Evolutionary conservation across 2,797 vertebrate species (phyloP).

Genomic region (Selene dorsalis): DNA sequence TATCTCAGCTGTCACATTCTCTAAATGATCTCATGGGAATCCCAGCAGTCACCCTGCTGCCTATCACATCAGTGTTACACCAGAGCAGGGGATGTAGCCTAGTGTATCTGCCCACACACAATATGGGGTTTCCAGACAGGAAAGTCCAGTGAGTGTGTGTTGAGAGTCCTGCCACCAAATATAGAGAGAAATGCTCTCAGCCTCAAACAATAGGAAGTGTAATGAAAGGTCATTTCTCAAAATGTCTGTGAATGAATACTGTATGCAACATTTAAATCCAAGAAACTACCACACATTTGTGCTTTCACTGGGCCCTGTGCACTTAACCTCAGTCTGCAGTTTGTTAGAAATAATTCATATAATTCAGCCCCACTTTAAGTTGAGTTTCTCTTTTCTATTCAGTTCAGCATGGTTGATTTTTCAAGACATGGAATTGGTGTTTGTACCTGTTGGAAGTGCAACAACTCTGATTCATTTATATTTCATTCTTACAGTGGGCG

Average conservation of each 20-base stretch:
- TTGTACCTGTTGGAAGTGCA: not conserved
- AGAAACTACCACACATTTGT: not conserved
- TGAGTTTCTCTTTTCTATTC: no score
- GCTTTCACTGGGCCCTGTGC: not conserved
- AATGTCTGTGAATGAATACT: no score
- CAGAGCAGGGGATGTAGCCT: not conserved
- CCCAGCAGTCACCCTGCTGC: not conserved
- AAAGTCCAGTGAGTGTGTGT: constrained; percentile 38
- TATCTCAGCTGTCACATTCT: constrained; percentile 38
- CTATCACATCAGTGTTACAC: constrained; percentile 12
- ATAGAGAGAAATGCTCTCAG: not conserved
- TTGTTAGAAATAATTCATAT: not conserved
- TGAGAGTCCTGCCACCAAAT: constrained; percentile 11
- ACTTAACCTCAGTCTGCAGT: not conserved
- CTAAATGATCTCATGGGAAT: constrained; percentile 35
- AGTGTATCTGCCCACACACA: not conserved
- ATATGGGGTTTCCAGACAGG: constrained; percentile 58
- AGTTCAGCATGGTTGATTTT: not conserved
- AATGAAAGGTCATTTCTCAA: not conserved
- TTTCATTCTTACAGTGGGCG: not conserved
- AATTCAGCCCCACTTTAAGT: no score
- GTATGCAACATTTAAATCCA: not conserved
- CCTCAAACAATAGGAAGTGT: constrained; percentile 11
- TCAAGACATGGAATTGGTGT: not conserved
- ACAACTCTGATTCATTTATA: not conserved